Evolutionary conservation across 2,113 vertebrate species (phyloP), one percentile per base, ranked within the genome.

Genomic region (Aegotheles bennettii): DNA sequence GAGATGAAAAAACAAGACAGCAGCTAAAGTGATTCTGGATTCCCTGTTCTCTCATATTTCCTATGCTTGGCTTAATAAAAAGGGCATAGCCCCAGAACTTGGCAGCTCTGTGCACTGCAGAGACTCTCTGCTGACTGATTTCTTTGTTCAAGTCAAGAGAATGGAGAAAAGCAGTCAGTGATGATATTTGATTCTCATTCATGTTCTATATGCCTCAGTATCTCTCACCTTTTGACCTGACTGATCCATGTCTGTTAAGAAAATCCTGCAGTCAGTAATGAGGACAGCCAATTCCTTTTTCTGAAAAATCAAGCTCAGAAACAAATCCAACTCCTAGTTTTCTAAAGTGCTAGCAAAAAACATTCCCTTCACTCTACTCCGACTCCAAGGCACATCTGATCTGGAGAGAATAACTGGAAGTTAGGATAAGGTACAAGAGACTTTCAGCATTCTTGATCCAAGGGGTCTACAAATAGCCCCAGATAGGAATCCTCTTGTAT

Each of bases 241-340:
- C 59, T 7, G 10, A 96, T 93, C 71, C 50, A 51, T 16, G n/a
- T 26, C 78, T 77, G 61, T 83, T 95, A 93, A 83, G 87, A 93
- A 91, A 93, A 83, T 65, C 67, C 75, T 80, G 33, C 54, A 90
- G 71, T 48, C 82, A 81, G 73, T 94, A 96, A 95, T 13, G 47
- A 92, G 79, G 51, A 88, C 47, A 59, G 56, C 29, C 60, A 88
- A 85, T 81, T 94, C 51, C 38, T 93, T 69, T 88, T 73, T 69
- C 93, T 81, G 78, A 94, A 92, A 95, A 93, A 87, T 90, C 92
- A 92, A 74, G 31, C 64, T 78, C 68, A 64, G 87, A 88, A 88
- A 86, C 19, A 77, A 93, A 94, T 77, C 42, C 71, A 90, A 47
- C 60, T 86, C 11, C 16, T 70, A 36, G 36, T 77, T 91, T 93